A percentile compares a stretch with the other conserved stretches of the same genome.
These are phyloP conservation scores for Nemurella pictetii DNA, from an alignment of 2,888 invertebrate genomes.

Conservation along the genomic window DNA sequence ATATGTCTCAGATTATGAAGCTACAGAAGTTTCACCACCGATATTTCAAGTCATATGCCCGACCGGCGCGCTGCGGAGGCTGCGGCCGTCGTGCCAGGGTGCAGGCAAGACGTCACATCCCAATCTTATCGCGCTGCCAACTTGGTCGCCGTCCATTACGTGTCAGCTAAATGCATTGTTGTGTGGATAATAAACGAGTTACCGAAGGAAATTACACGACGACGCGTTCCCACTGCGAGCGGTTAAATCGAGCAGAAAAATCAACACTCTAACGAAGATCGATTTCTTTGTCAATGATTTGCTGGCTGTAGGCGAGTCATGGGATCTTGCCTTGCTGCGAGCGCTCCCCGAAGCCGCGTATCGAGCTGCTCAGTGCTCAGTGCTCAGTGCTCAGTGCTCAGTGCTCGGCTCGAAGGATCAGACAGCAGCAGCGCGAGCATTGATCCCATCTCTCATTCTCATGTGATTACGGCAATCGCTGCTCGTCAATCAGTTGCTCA, in stretches of 20 bases:
- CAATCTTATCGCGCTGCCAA: slow-evolving; percentile 23
- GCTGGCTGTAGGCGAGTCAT: not conserved
- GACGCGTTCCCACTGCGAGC: not conserved
- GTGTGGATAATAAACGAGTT: slow-evolving; percentile 28
- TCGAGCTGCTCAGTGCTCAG: not conserved
- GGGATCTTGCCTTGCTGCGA: not conserved
- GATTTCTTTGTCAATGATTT: slow-evolving; percentile 4
- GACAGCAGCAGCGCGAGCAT: no score
- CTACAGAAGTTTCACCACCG: slow-evolving; percentile 35
- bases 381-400: not conserved
- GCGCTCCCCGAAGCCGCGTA: not conserved
- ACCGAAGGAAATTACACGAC: slow-evolving; percentile 16
- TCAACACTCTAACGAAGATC: slow-evolving; percentile 18
- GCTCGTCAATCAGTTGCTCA: not conserved
- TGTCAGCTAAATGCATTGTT: slow-evolving; percentile 9
- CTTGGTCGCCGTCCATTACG: slow-evolving; percentile 4
- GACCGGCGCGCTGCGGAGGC: not conserved
- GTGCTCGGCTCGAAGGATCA: not conserved
- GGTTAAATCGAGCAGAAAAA: slow-evolving; percentile 25
- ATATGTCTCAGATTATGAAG: slow-evolving; percentile 54
- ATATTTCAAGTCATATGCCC: slow-evolving; percentile 10
- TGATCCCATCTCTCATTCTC: not conserved
- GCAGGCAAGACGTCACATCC: slow-evolving; percentile 17
- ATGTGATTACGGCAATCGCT: not conserved
- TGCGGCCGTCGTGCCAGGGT: not conserved